These are phyloP conservation scores for Terrapene triunguis DNA, from an alignment of 2,113 vertebrate species.

Conservation along the genomic window DNA sequence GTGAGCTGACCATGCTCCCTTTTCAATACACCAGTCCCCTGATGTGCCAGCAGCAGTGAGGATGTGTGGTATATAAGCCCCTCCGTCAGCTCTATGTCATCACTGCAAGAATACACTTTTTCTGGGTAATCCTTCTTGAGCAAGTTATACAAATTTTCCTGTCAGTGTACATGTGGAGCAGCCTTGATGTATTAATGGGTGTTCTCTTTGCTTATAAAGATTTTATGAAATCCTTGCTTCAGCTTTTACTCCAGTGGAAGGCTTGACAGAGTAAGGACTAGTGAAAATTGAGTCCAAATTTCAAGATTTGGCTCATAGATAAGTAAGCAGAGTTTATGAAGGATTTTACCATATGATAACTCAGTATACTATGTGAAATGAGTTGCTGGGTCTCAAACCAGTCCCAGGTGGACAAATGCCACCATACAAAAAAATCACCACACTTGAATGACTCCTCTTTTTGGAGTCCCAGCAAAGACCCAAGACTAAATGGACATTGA, in stretches of 20 bases:
- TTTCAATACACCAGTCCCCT: background rate
- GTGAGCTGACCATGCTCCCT: background rate
- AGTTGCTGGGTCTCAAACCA: background rate
- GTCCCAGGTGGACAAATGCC: background rate
- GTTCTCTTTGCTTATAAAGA: background rate
- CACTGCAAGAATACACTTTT: background rate
- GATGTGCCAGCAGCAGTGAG: background rate
- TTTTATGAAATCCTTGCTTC: background rate
- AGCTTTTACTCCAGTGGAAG: background rate
- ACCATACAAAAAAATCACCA: background rate
- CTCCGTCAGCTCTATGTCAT: background rate
- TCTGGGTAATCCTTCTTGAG: background rate
- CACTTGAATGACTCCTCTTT: background rate
- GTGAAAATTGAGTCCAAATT: background rate
- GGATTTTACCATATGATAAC: background rate
- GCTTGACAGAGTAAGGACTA: background rate
- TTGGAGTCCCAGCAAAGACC: background rate
- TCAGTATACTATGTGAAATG: background rate
- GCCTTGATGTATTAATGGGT: background rate
- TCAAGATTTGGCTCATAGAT: background rate
- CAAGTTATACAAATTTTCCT: accelerated
- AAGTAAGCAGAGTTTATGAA: background rate
- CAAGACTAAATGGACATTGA: background rate
- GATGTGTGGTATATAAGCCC: background rate
- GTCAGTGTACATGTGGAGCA: background rate